Base-by-base conservation (phyloP, 2,113 vertebrate species). In the Acrocephalus kingi region DNA sequence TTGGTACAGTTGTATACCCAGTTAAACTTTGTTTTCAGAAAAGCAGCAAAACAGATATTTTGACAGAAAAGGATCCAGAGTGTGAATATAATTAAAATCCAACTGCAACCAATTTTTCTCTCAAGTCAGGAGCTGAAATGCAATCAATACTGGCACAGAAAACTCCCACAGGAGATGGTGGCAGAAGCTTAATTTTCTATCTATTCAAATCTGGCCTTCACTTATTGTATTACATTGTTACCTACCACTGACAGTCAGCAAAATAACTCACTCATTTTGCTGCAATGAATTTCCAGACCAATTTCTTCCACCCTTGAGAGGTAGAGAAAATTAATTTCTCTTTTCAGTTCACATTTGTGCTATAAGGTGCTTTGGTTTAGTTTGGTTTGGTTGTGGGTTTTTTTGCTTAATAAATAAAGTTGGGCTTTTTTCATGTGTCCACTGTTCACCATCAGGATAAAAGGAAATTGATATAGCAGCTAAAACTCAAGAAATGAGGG, bases 121-220 rank as follows among this genome's bases (percentile, higher is more conserved):
- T 72, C 39, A 55, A 96, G 81, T 67, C 78, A 95, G 75, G 4
- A 95, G 80, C 54, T 89, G 85, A 96, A 96, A 96, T 94, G 23
- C 66, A 97, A 98, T 98, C 97, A 97, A 97, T 97, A 97, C 89
- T 83, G 74, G 93, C 90, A 96, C 27, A 68, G 45, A 59, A 94
- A 96, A 96, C 84, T 95, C 95, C 91, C 93, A 93, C 27, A 74
- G 85, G 96, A 97, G 37, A 96, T 7, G 67, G 55, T 85, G 54
- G 67, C 59, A 82, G 84, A 96, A 97, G 84, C 98, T 98, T 97
- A 95, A 97, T 97, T 97, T 98, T 97, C 89, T 87, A 88, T 92
- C 96, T 95, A 88, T 96, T 97, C 73, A 87, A 97, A 97, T 82
- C 68, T 80, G 33, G 77, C 63, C 91, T 90, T 93, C 77, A 56